phyloP scores from a whole-genome alignment of 2,888 invertebrate genomes.

The Chelonus formosanus region DNA sequence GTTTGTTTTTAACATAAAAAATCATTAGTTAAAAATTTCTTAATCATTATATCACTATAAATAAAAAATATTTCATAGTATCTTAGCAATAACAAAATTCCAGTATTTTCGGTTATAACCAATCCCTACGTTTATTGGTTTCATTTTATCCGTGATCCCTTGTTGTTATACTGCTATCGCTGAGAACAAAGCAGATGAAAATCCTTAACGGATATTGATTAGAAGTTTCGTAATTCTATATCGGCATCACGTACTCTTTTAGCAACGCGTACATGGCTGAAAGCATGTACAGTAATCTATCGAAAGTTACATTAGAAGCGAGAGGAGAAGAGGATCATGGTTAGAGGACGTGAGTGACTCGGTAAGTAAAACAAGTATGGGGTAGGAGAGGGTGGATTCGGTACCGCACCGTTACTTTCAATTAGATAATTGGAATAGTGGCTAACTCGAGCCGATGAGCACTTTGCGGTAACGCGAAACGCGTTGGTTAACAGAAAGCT shows the following conservation, averaged over 20 bases:
- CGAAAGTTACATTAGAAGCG: conserved; percentile 40
- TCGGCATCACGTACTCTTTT: conserved; percentile 9
- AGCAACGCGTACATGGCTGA: conserved; percentile 17
- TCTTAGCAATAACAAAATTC: no score
- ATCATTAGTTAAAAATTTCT: no score
- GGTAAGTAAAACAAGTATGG: conserved; percentile 19
- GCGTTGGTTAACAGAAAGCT: conserved; percentile 25
- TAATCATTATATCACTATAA: no score
- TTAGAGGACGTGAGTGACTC: conserved; percentile 25
- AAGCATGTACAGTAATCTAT: conserved; percentile 41
- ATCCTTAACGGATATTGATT: conserved; percentile 59
- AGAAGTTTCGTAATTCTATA: conserved; percentile 27
- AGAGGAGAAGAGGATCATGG: conserved; percentile 14
- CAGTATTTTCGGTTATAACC: no score
- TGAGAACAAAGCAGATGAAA: conserved; percentile 58
- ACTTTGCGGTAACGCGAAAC: conserved; percentile 39
- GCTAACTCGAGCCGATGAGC: conserved; percentile 39
- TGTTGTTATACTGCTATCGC: conserved; percentile 35
- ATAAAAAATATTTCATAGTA: no score
- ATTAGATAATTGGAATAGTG: conserved; percentile 58
- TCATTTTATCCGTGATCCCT: conserved; percentile 53
- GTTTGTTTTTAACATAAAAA: no score
- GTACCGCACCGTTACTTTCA: conserved; percentile 50
- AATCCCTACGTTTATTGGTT: conserved; percentile 50
- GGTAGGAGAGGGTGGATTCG: conserved; percentile 27